phyloP scores from a whole-genome alignment of 1,140 invertebrate species.

The Anagrus nilaparvatae region DNA sequence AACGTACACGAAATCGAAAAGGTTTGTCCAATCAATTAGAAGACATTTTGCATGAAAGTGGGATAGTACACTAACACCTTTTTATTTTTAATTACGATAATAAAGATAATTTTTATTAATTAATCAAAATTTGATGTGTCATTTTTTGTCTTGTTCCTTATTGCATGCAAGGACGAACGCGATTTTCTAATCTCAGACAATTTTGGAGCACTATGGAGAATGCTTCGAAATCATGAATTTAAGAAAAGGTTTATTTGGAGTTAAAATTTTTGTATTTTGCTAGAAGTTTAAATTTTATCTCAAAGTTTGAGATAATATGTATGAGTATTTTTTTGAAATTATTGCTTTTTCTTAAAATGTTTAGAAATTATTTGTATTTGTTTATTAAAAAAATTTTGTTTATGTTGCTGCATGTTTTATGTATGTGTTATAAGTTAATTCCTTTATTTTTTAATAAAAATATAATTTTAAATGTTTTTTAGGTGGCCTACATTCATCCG shows the following conservation, averaged over 20 bases:
- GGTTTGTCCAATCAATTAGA: too few relatives aligned
- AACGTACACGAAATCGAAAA: constrained; percentile 35
- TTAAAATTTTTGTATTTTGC: constrained; percentile 18
- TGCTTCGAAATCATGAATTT: constrained; percentile 36
- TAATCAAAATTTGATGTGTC: constrained; percentile 20
- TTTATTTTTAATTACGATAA: constrained; percentile 7
- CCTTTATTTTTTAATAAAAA: background rate
- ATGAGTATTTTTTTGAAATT: constrained; percentile 12
- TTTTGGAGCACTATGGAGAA: constrained; percentile 45
- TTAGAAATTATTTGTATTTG: constrained; percentile 7
- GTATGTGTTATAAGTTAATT: constrained; percentile 1
- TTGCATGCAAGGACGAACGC: constrained; percentile 42
- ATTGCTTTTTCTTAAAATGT: constrained; percentile 1
- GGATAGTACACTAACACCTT: constrained; percentile 15
- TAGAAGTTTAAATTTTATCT: constrained; percentile 13
- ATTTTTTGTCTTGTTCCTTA: constrained; percentile 20
- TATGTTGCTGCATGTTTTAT: background rate
- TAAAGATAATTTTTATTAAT: constrained; percentile 8
- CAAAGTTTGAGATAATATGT: constrained; percentile 6
- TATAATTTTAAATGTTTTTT: constrained; percentile 14
- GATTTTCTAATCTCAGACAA: constrained; percentile 41
- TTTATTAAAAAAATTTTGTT: constrained; percentile 10
- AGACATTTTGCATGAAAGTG: constrained; percentile 3
- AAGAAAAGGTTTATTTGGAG: constrained; percentile 23
- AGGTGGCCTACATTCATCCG: constrained; percentile 42